Percentiles rank a stretch among this genome's conserved stretches.
Evolutionary conservation across 2,888 invertebrate genomes (phyloP).

Genomic region (Willowsia nigromaculata): DNA sequence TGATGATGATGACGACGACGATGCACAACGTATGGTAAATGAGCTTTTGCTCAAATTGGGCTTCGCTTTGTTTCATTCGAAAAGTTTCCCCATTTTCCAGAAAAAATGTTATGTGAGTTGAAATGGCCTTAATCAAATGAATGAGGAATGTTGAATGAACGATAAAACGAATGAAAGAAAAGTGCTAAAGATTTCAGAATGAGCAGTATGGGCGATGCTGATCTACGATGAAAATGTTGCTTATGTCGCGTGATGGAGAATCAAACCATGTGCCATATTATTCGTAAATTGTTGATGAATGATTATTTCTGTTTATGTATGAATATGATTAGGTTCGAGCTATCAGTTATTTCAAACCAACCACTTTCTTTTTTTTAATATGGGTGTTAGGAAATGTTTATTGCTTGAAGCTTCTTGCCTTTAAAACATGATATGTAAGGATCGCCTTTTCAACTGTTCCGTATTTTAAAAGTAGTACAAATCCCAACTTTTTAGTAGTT

Average conservation of each 20-base stretch:
- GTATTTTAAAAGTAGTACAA: too few relatives aligned
- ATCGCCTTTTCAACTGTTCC: too few relatives aligned
- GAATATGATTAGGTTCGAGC: neutral
- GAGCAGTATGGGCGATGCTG: neutral
- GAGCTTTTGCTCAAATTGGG: too few relatives aligned
- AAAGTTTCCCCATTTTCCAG: too few relatives aligned
- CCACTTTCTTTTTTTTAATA: neutral
- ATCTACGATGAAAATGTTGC: neutral
- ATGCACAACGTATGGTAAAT: too few relatives aligned
- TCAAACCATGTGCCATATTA: conserved; percentile 47
- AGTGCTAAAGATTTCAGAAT: neutral
- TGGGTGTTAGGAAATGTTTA: neutral
- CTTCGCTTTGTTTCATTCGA: too few relatives aligned
- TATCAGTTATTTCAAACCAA: neutral
- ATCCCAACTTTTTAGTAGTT: too few relatives aligned
- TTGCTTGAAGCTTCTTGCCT: neutral
- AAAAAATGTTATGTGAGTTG: too few relatives aligned
- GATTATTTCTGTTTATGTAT: neutral
- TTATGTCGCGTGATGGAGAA: conserved; percentile 7
- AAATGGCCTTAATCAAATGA: too few relatives aligned
- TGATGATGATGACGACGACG: too few relatives aligned
- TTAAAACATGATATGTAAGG: too few relatives aligned
- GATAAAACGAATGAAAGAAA: too few relatives aligned
- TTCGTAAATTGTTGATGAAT: neutral
- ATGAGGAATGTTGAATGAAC: neutral